Base-by-base conservation (phyloP, 2,888 invertebrate species). In the Candidula unifasciata region DNA sequence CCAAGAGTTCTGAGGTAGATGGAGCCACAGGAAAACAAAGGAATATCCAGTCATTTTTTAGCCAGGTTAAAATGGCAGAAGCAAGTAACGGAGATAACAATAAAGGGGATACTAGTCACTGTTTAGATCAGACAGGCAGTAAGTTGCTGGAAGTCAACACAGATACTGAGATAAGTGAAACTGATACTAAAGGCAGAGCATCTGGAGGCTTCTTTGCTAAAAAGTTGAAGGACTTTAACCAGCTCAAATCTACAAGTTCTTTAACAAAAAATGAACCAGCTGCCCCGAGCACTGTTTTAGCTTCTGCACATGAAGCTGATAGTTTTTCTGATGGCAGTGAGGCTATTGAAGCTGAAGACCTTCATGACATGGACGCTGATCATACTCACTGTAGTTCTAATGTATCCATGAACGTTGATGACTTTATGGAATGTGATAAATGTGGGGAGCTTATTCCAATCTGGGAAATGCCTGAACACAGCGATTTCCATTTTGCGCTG, bases 401-500 rank as follows among this genome's bases (percentile, higher is more conserved):
- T 24, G 2, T 1, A 35, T 6, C 16, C 44, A 73, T 27, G 27
- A 30, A 27, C 76, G 10, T 10, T 76, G 76, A 37, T 16, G 66
- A 66, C 33, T 73, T 83, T 64, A 83, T 87, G 83, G 68, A 82
- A 60, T 98, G 97, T 93, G 89, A 94, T 0, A 95, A 96, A 91
- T 98, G 97, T 93, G 94, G 95, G 44, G 95, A 95, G 91, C 94
- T 93, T 86, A 94, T 97, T 81, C 93, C 95, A 21, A 88, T 95
- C 5, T 95, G 95, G 86, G 96, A 96, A 86, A 94, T 96, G 89
- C 93, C 95, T 0, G 96, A 97, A 91, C 98, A 98, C 94, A 93
- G 95, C 90, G 98, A 98, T 94, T 97, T 96, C 93, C 98, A 98
- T 93, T 95, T 96, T 89, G 98, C 98, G 8, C 95, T 96, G 91